phyloP scores from a whole-genome alignment of 2,113 vertebrate species.

The Etia nguti region DNA sequence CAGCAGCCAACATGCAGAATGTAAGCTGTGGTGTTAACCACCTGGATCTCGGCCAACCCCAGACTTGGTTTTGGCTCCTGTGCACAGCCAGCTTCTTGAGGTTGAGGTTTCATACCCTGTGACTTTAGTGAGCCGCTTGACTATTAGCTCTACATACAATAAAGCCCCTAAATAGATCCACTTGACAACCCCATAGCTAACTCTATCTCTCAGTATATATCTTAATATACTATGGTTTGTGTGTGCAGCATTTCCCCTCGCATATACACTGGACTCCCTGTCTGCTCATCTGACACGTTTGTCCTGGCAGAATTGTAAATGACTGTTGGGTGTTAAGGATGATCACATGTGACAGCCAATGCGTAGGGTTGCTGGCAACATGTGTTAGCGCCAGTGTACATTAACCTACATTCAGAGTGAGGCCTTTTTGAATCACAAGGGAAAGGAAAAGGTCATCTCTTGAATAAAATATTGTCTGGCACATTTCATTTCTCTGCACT shows the following conservation, averaged over 20 bases:
- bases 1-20: conserved; percentile 59
- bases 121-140: conserved; percentile 40
- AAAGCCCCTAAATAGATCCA: conserved; percentile 31
- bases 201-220: neutral
- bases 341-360: conserved; percentile 65
- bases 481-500: conserved; percentile 7
- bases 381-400: conserved; percentile 63
- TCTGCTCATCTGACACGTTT: conserved; percentile 10
- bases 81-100: conserved; percentile 41
- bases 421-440: conserved; percentile 36
- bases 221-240: neutral
- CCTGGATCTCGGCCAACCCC: conserved; percentile 51
- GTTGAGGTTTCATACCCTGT: conserved; percentile 59
- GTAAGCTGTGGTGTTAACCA: conserved; percentile 51
- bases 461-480: conserved; percentile 46
- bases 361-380: conserved; percentile 64
- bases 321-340: conserved; percentile 59
- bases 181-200: neutral
- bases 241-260: neutral
- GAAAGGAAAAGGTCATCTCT: conserved; percentile 48
- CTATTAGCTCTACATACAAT: conserved; percentile 56
- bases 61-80: conserved; percentile 24
- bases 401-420: conserved; percentile 65
- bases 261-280: conserved; percentile 1
- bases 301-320: conserved; percentile 60